Percentiles rank a stretch among this genome's conserved stretches.
Conservation (phyloP, 2,888 invertebrate species). For the Campoplex nolae region DNA sequence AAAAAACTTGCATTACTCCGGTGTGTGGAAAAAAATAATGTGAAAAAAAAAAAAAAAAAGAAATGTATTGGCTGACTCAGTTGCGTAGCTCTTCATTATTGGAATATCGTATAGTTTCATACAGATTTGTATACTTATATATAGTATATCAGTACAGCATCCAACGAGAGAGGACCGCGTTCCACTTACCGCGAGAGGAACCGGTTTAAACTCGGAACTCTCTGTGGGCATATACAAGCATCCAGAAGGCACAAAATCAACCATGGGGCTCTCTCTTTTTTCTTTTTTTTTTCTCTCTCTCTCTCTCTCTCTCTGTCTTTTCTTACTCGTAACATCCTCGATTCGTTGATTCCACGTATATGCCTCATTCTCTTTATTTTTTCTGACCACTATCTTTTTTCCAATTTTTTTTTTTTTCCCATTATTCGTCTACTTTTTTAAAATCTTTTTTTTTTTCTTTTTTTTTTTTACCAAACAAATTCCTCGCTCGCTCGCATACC, state of each 20-base stretch:
- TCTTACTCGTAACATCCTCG: no score
- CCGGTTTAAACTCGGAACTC: constrained; percentile 72
- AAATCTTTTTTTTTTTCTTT: neutral
- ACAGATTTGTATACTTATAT: neutral
- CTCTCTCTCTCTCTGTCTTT: constrained; percentile 37
- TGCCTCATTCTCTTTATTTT: constrained; percentile 38
- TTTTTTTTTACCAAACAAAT: neutral
- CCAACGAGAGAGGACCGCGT: constrained; percentile 64
- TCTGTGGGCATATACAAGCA: constrained; percentile 33
- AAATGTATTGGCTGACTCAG: constrained; percentile 3
- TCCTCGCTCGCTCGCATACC: constrained; percentile 48
- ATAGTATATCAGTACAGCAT: constrained; percentile 36
- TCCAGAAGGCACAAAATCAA: constrained; percentile 45
- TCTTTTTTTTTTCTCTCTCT: neutral
- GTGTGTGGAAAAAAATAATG: no score
- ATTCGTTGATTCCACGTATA: no score
- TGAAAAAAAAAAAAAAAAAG: neutral
- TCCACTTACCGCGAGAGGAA: constrained; percentile 73
- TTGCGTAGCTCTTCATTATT: constrained; percentile 64
- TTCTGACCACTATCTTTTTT: constrained; percentile 34
- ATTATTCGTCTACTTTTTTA: no score
- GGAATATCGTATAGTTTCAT: constrained; percentile 61
- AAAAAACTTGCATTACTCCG: neutral
- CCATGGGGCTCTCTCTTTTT: constrained; percentile 21
- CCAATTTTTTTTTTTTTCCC: neutral